A percentile compares a stretch with the other conserved stretches of the same genome.
These are phyloP conservation scores for Miniopterus natalensis DNA, from an alignment of 2,113 vertebrate species.

Conservation along the genomic window DNA sequence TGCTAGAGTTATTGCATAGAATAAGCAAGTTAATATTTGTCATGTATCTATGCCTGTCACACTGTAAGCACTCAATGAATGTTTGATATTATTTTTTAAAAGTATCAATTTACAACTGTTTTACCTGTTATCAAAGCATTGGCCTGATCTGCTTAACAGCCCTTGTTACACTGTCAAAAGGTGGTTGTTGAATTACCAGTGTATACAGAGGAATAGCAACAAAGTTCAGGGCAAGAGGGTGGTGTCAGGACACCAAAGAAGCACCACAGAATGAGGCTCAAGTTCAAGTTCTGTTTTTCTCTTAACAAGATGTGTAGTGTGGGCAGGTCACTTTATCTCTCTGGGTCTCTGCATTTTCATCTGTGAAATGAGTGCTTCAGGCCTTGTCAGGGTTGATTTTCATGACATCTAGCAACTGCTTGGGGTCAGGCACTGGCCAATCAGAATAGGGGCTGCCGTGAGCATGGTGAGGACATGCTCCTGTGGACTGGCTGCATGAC, in stretches of 20 bases:
- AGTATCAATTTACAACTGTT: not conserved
- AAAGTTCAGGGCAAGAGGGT: not conserved
- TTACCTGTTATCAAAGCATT: not conserved
- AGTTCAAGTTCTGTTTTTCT: not conserved
- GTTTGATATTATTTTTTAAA: conserved; percentile 13
- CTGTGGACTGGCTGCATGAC: not conserved
- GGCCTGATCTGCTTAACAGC: not conserved
- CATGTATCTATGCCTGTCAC: not conserved
- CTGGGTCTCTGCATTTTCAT: not conserved
- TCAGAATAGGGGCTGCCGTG: not conserved
- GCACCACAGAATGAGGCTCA: not conserved
- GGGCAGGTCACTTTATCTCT: not conserved
- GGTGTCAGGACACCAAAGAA: not conserved
- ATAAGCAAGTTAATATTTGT: not conserved
- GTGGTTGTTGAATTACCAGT: not conserved
- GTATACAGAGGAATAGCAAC: not conserved
- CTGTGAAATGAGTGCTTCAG: not conserved
- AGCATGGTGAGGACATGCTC: not conserved
- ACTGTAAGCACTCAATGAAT: not conserved
- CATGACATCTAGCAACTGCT: not conserved
- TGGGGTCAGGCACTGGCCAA: not conserved
- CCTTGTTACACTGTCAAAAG: conserved; percentile 18
- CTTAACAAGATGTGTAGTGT: not conserved
- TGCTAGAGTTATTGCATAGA: not conserved
- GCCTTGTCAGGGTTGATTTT: not conserved